Conservation (phyloP, 2,888 invertebrate genomes). For the Drosophila siamana region DNA sequence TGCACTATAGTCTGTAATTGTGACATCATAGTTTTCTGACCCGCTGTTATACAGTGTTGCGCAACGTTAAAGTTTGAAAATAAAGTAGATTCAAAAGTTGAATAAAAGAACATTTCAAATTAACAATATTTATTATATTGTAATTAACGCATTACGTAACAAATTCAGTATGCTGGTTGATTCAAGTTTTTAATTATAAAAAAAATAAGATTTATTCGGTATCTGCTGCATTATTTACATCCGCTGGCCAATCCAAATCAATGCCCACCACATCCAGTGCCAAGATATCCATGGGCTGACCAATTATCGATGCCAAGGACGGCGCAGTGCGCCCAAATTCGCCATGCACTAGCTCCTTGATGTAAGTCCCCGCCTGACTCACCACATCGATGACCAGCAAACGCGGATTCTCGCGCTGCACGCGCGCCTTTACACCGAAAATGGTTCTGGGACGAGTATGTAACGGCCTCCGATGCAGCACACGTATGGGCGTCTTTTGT, state of each 20-base stretch:
- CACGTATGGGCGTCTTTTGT: slow-evolving; percentile 96
- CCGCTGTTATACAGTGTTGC: no score
- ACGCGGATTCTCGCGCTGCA: slow-evolving; percentile 85
- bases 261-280: slow-evolving; percentile 94
- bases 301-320: slow-evolving; percentile 89
- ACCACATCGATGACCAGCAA: slow-evolving; percentile 89
- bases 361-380: slow-evolving; percentile 97
- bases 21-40: neutral
- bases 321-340: slow-evolving; percentile 96
- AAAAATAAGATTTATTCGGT: slow-evolving; percentile 27
- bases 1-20: neutral
- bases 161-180: neutral
- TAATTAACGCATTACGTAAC: neutral
- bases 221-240: slow-evolving; percentile 71
- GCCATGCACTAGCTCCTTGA: slow-evolving; percentile 99
- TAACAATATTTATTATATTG: neutral
- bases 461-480: slow-evolving; percentile 93
- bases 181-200: no score
- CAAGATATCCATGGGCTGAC: slow-evolving; percentile 92
- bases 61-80: no score
- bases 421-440: slow-evolving; percentile 88
- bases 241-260: slow-evolving; percentile 90
- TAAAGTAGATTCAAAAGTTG: no score
- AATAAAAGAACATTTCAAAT: no score
- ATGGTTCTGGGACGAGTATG: slow-evolving; percentile 89